These are phyloP conservation scores for Dynastes maya DNA, from an alignment of 2,888 invertebrate species.

Conservation along the genomic window DNA sequence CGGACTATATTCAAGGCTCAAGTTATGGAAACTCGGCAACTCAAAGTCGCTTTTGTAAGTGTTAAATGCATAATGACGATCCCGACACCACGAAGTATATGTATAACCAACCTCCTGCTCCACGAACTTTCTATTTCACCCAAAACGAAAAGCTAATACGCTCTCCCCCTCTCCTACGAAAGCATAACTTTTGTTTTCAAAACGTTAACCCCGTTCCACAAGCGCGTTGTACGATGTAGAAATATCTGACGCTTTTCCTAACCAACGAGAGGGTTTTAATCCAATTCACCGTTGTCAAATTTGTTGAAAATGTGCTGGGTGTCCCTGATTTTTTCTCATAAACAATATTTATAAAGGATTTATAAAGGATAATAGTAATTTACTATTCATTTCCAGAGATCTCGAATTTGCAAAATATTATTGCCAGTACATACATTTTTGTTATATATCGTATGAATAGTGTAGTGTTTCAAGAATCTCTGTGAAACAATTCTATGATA, in stretches of 20 bases:
- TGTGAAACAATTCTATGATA: no score
- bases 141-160: not conserved
- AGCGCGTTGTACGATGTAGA: not conserved
- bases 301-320: not conserved
- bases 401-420: no score
- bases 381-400: no score
- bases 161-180: not conserved
- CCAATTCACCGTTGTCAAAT: not conserved
- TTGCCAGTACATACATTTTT: no score
- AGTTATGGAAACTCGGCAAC: conserved; percentile 45
- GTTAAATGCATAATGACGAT: conserved; percentile 41
- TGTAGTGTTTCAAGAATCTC: no score
- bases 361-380: no score
- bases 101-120: conserved; percentile 3
- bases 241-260: conserved; percentile 1
- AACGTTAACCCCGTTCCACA: not conserved
- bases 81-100: conserved; percentile 16
- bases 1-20: not conserved
- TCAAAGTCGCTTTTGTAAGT: conserved; percentile 35
- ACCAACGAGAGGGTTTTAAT: not conserved
- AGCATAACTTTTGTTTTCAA: conserved; percentile 1
- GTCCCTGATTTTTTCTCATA: no score
- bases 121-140: not conserved
- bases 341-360: no score
- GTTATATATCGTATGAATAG: no score